phyloP scores from a whole-genome alignment of 2,888 invertebrate species.

The Agrochola lota region DNA sequence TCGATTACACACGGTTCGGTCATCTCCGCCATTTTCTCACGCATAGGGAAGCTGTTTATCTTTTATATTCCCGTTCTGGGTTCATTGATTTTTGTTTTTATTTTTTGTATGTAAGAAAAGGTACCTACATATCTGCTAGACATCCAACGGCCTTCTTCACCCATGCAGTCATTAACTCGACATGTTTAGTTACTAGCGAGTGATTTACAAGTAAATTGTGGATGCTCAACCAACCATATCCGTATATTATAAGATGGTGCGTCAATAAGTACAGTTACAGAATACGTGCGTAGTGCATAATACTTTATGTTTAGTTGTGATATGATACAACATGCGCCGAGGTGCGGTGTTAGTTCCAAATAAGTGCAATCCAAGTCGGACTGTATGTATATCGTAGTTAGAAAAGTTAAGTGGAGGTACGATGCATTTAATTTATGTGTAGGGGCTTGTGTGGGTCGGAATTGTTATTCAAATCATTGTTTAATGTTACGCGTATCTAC shows the following conservation, averaged over 20 bases:
- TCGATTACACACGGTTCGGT: slow-evolving; percentile 57
- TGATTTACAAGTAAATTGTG: slow-evolving; percentile 69
- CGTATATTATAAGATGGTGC: slow-evolving; percentile 84
- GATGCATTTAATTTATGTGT: slow-evolving; percentile 88
- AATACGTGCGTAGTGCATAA: slow-evolving; percentile 80
- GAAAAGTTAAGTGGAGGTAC: slow-evolving; percentile 85
- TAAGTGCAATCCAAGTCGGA: slow-evolving; percentile 85
- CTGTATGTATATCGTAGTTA: slow-evolving; percentile 88
- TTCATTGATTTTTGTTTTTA: neutral
- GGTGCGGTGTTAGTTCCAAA: slow-evolving; percentile 80
- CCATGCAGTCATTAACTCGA: slow-evolving; percentile 13
- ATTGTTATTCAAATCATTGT: slow-evolving; percentile 72
- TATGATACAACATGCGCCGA: slow-evolving; percentile 79
- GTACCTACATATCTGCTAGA: slow-evolving; percentile 8
- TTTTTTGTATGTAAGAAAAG: neutral
- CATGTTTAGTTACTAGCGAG: slow-evolving; percentile 43
- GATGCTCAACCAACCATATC: slow-evolving; percentile 86
- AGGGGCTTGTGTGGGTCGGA: slow-evolving; percentile 74
- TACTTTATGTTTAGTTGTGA: slow-evolving; percentile 87
- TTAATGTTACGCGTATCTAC: slow-evolving; percentile 45
- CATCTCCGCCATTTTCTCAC: slow-evolving; percentile 34
- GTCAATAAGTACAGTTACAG: slow-evolving; percentile 78
- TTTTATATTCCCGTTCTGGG: neutral
- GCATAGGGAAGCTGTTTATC: slow-evolving; percentile 24
- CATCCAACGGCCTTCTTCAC: neutral